phyloP scores from a whole-genome alignment of 2,113 vertebrate genomes.

The Polyodon spathula region DNA sequence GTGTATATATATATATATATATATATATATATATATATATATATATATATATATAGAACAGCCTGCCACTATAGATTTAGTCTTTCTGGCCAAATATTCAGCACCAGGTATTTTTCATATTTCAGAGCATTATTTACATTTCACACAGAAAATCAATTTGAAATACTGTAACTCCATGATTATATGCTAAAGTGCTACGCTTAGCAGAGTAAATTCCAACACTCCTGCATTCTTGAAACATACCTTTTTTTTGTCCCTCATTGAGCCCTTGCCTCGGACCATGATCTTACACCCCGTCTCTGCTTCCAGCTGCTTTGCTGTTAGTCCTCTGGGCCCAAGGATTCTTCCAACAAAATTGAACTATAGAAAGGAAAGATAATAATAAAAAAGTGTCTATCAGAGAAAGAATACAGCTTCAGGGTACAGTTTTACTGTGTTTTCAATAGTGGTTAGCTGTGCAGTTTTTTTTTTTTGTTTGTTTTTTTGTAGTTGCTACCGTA shows the following conservation, averaged over 20 bases:
- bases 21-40: neutral
- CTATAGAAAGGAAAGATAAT: conserved; percentile 35
- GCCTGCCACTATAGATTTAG: conserved; percentile 1
- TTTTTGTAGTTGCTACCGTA: too few relatives aligned
- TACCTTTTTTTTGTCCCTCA: conserved; percentile 99
- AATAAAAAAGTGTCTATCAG: neutral
- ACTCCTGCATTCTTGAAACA: too few relatives aligned
- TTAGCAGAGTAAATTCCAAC: too few relatives aligned
- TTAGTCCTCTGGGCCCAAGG: conserved; percentile 93
- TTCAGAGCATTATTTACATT: too few relatives aligned
- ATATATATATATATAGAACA: conserved; percentile 2
- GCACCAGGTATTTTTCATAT: too few relatives aligned
- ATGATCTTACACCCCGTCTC: conserved; percentile 99
- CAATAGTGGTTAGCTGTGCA: too few relatives aligned
- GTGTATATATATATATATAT: conserved; percentile 4
- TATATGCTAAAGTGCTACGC: neutral
- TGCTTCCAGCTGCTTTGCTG: conserved; percentile 93
- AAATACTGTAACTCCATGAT: neutral
- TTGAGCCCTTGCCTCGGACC: conserved; percentile 97
- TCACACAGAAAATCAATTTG: conserved; percentile 4
- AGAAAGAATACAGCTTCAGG: too few relatives aligned
- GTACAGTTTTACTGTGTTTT: too few relatives aligned
- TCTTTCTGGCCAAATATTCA: too few relatives aligned
- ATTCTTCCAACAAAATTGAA: conserved; percentile 98
- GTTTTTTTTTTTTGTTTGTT: too few relatives aligned